These are phyloP conservation scores for Cavia aperea DNA, from an alignment of 2,113 vertebrate genomes.

Conservation along the genomic window DNA sequence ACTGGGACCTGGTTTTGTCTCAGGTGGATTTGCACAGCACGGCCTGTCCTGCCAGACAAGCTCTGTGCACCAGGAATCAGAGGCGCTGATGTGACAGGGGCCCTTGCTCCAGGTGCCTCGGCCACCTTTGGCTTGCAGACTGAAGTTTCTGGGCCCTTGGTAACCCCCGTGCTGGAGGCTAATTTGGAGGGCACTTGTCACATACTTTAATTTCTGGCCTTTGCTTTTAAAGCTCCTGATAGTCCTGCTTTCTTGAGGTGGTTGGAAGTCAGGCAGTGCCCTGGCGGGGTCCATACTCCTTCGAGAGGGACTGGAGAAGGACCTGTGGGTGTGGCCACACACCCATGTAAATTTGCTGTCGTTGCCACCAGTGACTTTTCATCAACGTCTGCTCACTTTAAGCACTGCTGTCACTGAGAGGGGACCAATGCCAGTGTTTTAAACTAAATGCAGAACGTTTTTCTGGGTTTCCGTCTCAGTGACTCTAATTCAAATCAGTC, in stretches of 20 bases:
- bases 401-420: background rate
- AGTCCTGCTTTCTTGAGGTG: background rate
- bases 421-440: background rate
- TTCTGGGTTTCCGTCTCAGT: slow-evolving; percentile 20
- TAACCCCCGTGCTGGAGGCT: background rate
- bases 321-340: background rate
- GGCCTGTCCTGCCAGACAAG: background rate
- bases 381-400: background rate
- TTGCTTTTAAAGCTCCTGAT: background rate
- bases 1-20: background rate
- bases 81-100: background rate
- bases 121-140: background rate
- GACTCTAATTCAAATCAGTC: slow-evolving; percentile 40
- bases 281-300: background rate
- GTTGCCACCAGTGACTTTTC: background rate
- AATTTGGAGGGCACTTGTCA: background rate
- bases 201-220: background rate
- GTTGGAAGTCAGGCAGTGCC: background rate
- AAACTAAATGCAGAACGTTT: background rate
- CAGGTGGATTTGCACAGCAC: background rate
- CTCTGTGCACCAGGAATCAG: background rate
- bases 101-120: background rate
- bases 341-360: background rate
- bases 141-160: background rate
- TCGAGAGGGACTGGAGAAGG: background rate